Percentiles rank a stretch among this genome's conserved stretches.
phyloP scores from a whole-genome alignment of 2,113 vertebrate species.

The Xiphorhynchus elegans region DNA sequence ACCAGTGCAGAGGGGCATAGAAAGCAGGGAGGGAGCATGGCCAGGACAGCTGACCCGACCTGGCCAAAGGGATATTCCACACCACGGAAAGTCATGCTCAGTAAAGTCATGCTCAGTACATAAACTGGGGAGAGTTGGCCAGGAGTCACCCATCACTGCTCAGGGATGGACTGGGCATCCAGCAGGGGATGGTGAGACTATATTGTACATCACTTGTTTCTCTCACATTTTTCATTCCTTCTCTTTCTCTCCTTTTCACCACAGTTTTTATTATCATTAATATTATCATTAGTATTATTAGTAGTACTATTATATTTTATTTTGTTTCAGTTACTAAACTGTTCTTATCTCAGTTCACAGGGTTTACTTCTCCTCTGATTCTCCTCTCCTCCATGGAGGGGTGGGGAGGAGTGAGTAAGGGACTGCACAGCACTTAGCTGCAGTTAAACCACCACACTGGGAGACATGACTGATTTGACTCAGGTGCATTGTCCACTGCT shows the following conservation, averaged over 20 bases:
- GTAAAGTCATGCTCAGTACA: not conserved
- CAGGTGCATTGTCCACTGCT: not conserved
- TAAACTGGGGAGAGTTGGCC: not conserved
- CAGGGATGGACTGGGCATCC: not conserved
- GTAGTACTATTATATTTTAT: not conserved
- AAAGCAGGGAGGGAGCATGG: not conserved
- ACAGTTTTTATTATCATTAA: not conserved
- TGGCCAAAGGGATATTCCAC: not conserved
- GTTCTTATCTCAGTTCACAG: not conserved
- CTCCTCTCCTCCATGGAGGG: not conserved
- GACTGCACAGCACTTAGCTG: not conserved
- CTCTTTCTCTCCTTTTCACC: not conserved
- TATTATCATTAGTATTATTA: not conserved
- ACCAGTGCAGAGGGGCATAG: not conserved
- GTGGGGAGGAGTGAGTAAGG: not conserved
- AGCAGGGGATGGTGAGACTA: not conserved
- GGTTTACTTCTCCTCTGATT: not conserved
- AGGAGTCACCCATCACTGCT: not conserved
- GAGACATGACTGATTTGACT: not conserved
- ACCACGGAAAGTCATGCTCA: not conserved
- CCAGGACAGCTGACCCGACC: not conserved
- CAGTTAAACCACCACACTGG: too few relatives aligned
- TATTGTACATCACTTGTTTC: not conserved
- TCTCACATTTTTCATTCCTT: not conserved
- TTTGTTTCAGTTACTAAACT: not conserved